Conservation (phyloP, 2,113 vertebrate species). For the Serilophus lunatus region DNA sequence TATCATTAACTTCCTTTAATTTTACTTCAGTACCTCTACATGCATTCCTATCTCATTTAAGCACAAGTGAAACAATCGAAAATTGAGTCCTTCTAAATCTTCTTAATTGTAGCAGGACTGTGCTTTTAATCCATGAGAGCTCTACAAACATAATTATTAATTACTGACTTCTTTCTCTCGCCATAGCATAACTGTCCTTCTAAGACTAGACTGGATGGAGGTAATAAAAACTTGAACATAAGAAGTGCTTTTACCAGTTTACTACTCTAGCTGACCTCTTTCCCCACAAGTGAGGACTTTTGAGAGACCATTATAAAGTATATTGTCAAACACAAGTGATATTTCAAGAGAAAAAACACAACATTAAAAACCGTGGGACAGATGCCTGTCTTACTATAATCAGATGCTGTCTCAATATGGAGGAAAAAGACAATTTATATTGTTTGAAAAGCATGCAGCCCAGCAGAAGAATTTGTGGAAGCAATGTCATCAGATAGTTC, state of each 20-base stretch:
- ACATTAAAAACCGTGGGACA: background rate
- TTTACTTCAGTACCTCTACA: background rate
- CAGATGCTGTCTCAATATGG: background rate
- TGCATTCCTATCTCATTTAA: background rate
- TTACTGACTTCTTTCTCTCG: background rate
- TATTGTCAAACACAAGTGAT: background rate
- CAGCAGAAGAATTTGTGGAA: background rate
- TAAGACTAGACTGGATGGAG: background rate
- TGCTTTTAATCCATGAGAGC: background rate
- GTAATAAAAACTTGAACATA: background rate
- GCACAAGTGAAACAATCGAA: background rate
- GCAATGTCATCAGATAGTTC: background rate
- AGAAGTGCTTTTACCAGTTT: background rate
- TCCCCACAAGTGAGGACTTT: background rate
- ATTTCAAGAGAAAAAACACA: background rate
- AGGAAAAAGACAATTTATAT: background rate
- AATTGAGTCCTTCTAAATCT: background rate
- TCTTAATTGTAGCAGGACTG: background rate
- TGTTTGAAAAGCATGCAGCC: too few species aligned
- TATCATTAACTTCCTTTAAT: background rate
- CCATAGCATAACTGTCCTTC: background rate
- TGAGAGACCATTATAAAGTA: background rate
- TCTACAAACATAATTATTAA: background rate
- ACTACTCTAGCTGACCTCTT: background rate
- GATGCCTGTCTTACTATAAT: background rate